These are phyloP conservation scores for Centropyge bicolor DNA, from an alignment of 2,797 vertebrate genomes.

Conservation along the genomic window DNA sequence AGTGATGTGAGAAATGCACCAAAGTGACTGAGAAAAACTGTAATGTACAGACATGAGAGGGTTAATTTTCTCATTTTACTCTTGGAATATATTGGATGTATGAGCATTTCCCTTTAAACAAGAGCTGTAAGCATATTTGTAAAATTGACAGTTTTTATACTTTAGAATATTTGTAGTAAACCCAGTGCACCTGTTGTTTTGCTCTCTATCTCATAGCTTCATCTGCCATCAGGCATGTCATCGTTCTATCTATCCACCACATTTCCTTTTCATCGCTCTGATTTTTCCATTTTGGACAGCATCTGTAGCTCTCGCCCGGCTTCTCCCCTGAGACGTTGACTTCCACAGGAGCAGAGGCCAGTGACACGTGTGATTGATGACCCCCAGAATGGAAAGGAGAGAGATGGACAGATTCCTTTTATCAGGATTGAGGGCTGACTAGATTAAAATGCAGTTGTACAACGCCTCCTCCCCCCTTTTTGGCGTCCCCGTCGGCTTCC, in stretches of 20 bases:
- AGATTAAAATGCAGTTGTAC: slow-evolving; percentile 80
- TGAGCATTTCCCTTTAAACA: too few relatives aligned
- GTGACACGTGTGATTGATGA: slow-evolving; percentile 72
- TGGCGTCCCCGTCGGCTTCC: slow-evolving; percentile 21
- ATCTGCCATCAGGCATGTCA: slow-evolving; percentile 18
- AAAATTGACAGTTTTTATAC: background rate
- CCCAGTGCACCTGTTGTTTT: slow-evolving; percentile 25
- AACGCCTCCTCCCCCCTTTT: slow-evolving; percentile 45
- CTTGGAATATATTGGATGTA: background rate
- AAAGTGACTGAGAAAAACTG: too few relatives aligned
- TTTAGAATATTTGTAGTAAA: background rate
- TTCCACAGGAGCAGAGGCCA: slow-evolving; percentile 46
- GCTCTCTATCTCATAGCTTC: background rate
- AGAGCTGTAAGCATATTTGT: background rate
- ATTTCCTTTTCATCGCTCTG: slow-evolving; percentile 6
- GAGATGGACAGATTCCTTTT: slow-evolving; percentile 76
- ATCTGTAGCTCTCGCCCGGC: slow-evolving; percentile 51
- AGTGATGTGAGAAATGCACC: too few relatives aligned
- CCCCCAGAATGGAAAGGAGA: slow-evolving; percentile 59
- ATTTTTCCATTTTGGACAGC: slow-evolving; percentile 47
- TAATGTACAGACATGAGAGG: too few relatives aligned
- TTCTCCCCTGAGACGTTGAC: slow-evolving; percentile 57
- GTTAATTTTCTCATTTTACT: slow-evolving; percentile 2
- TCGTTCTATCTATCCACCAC: slow-evolving; percentile 7
- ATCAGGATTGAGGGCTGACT: slow-evolving; percentile 76